These are phyloP conservation scores for Campylomormyrus tamandua DNA, from an alignment of 2,113 vertebrate species.

Conservation along the genomic window DNA sequence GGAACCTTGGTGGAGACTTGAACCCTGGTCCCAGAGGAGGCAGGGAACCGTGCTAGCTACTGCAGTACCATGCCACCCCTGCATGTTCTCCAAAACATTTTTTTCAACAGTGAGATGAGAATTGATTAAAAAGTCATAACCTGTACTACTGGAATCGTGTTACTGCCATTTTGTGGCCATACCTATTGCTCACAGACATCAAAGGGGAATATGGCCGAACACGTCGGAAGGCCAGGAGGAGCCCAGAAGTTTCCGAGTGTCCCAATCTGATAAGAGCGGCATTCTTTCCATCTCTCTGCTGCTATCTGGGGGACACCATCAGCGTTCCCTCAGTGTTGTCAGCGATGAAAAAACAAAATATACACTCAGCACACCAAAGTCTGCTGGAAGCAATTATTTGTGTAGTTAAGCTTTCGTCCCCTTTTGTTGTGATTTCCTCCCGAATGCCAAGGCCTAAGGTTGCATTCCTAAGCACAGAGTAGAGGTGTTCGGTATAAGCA, in stretches of 20 bases:
- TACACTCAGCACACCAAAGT: constrained; percentile 15
- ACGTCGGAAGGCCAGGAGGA: neutral
- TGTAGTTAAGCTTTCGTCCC: constrained; percentile 33
- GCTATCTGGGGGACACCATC: neutral
- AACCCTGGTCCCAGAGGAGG: neutral
- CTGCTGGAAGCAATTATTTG: constrained; percentile 41
- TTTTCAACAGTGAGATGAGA: neutral
- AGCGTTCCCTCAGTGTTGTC: neutral
- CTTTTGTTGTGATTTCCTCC: constrained; percentile 29
- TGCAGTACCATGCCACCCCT: neutral
- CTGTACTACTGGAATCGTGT: neutral
- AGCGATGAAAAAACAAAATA: neutral
- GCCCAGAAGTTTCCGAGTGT: neutral
- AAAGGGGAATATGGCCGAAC: neutral
- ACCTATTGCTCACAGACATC: neutral
- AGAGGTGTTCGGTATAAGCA: constrained; percentile 32
- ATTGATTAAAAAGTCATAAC: neutral
- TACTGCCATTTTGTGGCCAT: neutral
- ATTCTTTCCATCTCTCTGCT: neutral
- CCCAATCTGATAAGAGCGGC: neutral
- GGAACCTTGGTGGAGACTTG: neutral
- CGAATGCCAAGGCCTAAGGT: constrained; percentile 24
- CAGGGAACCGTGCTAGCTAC: neutral
- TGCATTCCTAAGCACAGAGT: constrained; percentile 31
- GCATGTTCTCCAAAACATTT: neutral